phyloP scores from a whole-genome alignment of 2,888 invertebrate genomes.

The Dichetophora obliterata region DNA sequence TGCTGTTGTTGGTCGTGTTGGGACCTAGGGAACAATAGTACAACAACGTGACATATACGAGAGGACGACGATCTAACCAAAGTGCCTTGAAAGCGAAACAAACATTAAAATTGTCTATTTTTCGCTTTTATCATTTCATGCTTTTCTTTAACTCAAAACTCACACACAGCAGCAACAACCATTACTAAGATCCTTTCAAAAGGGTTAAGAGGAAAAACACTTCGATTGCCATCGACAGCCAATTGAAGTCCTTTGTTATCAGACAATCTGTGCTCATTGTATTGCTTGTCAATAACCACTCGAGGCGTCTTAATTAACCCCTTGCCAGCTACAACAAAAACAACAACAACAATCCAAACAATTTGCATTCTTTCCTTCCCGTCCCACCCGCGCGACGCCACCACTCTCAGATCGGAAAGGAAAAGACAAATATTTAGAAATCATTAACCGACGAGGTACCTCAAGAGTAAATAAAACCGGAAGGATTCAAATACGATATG shows the following conservation, averaged over 20 bases:
- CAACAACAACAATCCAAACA: not conserved
- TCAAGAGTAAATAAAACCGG: no score
- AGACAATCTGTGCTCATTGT: slow-evolving; percentile 4
- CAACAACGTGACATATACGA: not conserved
- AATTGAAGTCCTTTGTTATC: slow-evolving; percentile 23
- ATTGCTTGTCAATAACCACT: slow-evolving; percentile 13
- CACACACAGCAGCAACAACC: not conserved
- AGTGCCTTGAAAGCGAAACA: not conserved
- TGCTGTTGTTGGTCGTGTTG: not conserved
- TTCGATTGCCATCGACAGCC: slow-evolving; percentile 29
- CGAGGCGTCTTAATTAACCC: slow-evolving; percentile 27
- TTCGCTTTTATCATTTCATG: not conserved
- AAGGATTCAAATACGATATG: no score
- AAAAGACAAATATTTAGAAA: no score
- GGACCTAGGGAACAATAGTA: not conserved
- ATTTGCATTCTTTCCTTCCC: slow-evolving; percentile 1
- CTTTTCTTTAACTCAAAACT: not conserved
- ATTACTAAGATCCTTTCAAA: not conserved
- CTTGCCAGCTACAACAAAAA: not conserved
- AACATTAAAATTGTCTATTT: not conserved
- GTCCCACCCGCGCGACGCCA: no score
- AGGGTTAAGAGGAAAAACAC: slow-evolving; percentile 1
- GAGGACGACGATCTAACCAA: not conserved
- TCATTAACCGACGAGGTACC: no score
- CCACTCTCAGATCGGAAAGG: no score